These are phyloP conservation scores for Caenorhabditis tropicalis DNA, from an alignment of 1,140 invertebrate genomes.

Conservation along the genomic window DNA sequence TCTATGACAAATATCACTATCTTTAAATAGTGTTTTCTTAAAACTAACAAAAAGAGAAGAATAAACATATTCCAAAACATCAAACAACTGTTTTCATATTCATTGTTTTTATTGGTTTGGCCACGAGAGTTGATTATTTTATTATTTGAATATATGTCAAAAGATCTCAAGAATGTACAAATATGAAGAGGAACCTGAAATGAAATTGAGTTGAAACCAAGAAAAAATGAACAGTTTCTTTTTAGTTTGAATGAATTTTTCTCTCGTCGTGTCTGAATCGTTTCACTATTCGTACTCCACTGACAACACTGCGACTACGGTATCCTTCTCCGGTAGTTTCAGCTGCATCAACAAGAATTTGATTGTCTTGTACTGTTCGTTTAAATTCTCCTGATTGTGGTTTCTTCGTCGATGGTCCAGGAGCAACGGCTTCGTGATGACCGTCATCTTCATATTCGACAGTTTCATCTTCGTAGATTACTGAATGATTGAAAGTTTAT, in stretches of 20 bases:
- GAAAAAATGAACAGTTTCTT: background rate
- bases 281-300: slow-evolving; percentile 31
- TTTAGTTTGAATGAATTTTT: slow-evolving; percentile 22
- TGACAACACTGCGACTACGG: slow-evolving; percentile 2
- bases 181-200: slow-evolving; percentile 34
- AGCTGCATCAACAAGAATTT: background rate
- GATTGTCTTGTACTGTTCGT: slow-evolving; percentile 17
- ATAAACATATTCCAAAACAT: background rate
- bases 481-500: background rate
- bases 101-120: too few relatives aligned
- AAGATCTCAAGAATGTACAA: background rate
- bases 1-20: background rate
- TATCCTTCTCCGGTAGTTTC: slow-evolving; percentile 4
- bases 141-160: background rate
- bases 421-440: background rate
- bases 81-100: background rate
- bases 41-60: too few relatives aligned
- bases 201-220: slow-evolving; percentile 2
- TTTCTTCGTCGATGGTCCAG: background rate
- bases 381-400: slow-evolving; percentile 6
- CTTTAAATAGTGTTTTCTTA: too few relatives aligned
- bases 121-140: background rate
- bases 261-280: background rate
- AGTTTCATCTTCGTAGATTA: slow-evolving; percentile 26
- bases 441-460: slow-evolving; percentile 3